Conservation (phyloP, 2,888 invertebrate genomes). For the Rhodophaea formosa region DNA sequence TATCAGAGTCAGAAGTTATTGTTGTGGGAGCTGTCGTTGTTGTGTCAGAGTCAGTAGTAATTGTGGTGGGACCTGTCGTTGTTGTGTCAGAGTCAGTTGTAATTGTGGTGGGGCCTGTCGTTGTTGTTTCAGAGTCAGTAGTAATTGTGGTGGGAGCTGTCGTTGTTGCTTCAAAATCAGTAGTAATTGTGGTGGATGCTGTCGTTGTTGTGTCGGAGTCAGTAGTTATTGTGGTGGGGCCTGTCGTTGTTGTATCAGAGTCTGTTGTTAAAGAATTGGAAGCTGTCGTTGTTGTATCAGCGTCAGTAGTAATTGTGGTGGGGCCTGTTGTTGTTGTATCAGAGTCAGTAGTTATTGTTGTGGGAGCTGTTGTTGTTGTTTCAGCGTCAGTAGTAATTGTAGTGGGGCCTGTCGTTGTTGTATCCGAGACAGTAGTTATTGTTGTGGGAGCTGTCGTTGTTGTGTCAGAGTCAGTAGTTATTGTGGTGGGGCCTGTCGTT, state of each 20-base stretch:
- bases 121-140: not conserved
- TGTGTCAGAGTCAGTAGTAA: constrained; percentile 13
- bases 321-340: constrained; percentile 12
- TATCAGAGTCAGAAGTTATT: constrained; percentile 1
- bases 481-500: not conserved
- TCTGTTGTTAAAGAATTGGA: constrained; percentile 15
- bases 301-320: constrained; percentile 19
- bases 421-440: not conserved
- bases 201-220: constrained; percentile 6
- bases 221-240: constrained; percentile 6
- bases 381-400: not conserved
- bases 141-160: constrained; percentile 1
- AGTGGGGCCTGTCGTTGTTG: not conserved
- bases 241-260: constrained; percentile 13
- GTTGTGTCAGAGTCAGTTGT: no score
- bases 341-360: not conserved
- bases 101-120: not conserved
- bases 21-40: constrained; percentile 14
- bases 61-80: not conserved
- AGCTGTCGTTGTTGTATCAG: constrained; percentile 3
- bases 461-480: not conserved
- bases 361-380: not conserved
- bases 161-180: constrained; percentile 7
- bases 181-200: constrained; percentile 9
- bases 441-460: not conserved